These are phyloP conservation scores for Eulemur coronatus DNA, from an alignment of 2,797 vertebrate genomes.

Conservation along the genomic window DNA sequence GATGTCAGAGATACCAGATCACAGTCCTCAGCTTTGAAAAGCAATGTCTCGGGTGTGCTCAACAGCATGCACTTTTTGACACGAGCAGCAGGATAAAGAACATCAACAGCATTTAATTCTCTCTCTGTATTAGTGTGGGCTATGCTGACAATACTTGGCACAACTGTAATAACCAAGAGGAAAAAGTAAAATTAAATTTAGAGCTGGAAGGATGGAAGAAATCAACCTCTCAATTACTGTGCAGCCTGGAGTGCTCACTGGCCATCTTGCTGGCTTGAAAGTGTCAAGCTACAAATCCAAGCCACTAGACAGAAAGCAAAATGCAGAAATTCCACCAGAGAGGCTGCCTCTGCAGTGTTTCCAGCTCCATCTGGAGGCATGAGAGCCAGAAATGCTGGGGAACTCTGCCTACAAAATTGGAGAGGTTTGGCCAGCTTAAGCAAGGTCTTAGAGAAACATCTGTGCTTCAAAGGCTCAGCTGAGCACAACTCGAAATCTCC, in stretches of 20 bases:
- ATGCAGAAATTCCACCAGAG: neutral
- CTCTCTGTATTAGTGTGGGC: neutral
- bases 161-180: neutral
- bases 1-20: neutral
- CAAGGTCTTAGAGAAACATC: neutral
- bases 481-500: neutral
- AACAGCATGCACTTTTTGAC: neutral
- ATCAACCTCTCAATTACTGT: neutral
- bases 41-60: neutral
- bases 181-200: constrained; percentile 33
- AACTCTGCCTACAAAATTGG: neutral
- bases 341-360: neutral
- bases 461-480: neutral
- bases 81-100: neutral
- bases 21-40: constrained; percentile 31
- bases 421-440: neutral
- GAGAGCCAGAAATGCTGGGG: neutral
- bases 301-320: neutral
- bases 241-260: neutral
- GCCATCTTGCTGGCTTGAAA: neutral
- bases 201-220: neutral
- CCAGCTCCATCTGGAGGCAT: neutral
- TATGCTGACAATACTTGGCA: neutral
- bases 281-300: neutral
- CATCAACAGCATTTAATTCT: neutral